Evolutionary conservation across 2,888 invertebrate genomes (phyloP).

Genomic region (Antitype chi): DNA sequence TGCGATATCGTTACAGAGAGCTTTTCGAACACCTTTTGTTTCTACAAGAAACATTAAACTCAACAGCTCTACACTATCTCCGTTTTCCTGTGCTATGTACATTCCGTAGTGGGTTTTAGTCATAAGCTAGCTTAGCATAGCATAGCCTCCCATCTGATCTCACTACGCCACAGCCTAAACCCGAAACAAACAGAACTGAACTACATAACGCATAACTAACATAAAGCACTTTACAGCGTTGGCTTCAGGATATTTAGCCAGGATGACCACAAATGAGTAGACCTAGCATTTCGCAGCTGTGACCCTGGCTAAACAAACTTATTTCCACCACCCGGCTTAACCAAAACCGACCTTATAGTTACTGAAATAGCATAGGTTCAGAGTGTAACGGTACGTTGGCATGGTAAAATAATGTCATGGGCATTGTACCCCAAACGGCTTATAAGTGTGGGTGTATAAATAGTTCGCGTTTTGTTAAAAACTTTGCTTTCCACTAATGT

Average conservation of each 20-base stretch:
- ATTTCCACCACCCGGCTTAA: not conserved
- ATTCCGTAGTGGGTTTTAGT: not conserved
- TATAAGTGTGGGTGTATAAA: conserved; percentile 65
- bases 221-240: conserved; percentile 71
- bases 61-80: not conserved
- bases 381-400: conserved; percentile 24
- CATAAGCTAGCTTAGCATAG: conserved; percentile 30
- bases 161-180: conserved; percentile 22
- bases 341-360: conserved; percentile 7
- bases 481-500: conserved; percentile 58
- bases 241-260: conserved; percentile 80
- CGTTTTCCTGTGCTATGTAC: not conserved
- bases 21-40: not conserved
- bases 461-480: conserved; percentile 61
- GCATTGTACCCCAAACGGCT: conserved; percentile 61
- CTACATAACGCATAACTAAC: conserved; percentile 60
- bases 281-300: conserved; percentile 81
- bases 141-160: conserved; percentile 33
- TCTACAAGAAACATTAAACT: not conserved
- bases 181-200: conserved; percentile 61
- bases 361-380: not conserved
- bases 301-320: conserved; percentile 65
- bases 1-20: not conserved
- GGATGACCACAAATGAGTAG: conserved; percentile 81
- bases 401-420: conserved; percentile 59